Conservation (phyloP, 2,888 invertebrate species). For the Pollenia angustigena region DNA sequence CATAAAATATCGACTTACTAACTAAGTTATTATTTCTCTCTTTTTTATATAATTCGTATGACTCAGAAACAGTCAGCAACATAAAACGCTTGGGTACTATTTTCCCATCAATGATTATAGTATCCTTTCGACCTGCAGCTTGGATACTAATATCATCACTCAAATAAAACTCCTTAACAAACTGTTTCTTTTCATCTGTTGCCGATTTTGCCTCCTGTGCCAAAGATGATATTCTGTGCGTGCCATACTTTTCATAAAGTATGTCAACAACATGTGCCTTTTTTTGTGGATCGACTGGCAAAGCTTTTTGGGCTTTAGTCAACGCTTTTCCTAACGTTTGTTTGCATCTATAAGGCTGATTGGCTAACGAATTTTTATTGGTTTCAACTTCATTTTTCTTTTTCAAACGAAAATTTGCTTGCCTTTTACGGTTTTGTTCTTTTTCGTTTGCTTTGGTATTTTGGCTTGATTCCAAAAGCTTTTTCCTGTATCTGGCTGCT, state of each 20-base stretch:
- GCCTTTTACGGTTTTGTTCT: not conserved
- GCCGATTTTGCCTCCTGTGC: no score
- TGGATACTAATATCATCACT: no score
- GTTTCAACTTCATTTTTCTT: no score
- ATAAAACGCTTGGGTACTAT: not conserved
- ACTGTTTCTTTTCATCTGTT: no score
- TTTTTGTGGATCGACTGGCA: conserved; percentile 1
- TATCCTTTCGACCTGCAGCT: no score
- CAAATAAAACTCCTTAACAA: no score
- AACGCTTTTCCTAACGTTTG: no score
- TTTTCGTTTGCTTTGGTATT: not conserved
- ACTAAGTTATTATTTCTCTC: not conserved
- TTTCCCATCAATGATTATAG: no score
- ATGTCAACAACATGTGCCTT: not conserved
- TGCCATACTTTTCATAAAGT: no score
- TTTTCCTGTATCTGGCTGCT: conserved; percentile 11
- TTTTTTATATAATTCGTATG: not conserved
- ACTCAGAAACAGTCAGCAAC: not conserved
- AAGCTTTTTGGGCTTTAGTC: not conserved
- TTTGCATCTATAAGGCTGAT: no score
- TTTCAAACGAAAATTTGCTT: not conserved
- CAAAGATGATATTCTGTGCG: no score
- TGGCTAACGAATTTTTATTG: no score
- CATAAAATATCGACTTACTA: conserved; percentile 21
- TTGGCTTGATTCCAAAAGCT: not conserved